Evolutionary conservation across 2,797 vertebrate genomes (phyloP), one percentile per base, ranked within the genome.

Genomic region (Lutjanus campechanus): DNA sequence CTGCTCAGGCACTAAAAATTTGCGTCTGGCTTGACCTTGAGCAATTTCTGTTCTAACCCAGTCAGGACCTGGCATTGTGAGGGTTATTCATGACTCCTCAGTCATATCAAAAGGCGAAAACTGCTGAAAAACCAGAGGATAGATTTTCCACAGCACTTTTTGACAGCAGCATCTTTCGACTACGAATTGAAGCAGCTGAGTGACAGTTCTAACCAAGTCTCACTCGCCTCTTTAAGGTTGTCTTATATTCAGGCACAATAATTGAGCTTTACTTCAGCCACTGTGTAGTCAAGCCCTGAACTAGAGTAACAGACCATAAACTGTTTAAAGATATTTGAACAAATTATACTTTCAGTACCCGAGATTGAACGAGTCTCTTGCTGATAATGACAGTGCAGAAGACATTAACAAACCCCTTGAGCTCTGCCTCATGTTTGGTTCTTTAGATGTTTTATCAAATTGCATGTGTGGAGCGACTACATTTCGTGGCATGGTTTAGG

Each of bases 21-120:
- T 8, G 2, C 72, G 67, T 47, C 74, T 81, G 63, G 1, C 74
- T 74, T 83, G 84, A 91, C 86, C 91, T 92, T 85, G 77, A 86
- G 75, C 44, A 4, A 47, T 75, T 75, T 62, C 25, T 84, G 47
- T n/a, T 76, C 41, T 46, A 50, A 73, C 53, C 69, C 19, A 2
- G 16, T 58, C 66, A 22, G 69, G 78, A 71, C 64, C 69, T 17
- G 73, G 43, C 36, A 53, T 46, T 36, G 59, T 5, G 12, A 20
- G 2, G 60, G 29, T 12, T 15, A 64, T 22, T 68, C 15, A 22
- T 1, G 74, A 56, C 56, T 19, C 36, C 19, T 1, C 11, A 29
- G 51, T 25, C 25, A 1, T 2, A 29, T 36, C 17, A 19, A 36
- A 47, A 77, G 50, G 8, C 8, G n/a, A 1, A 1, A 46, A 51